Evolutionary conservation across 2,888 invertebrate species (phyloP).

Genomic region (Rhimphoctona megacephalus): DNA sequence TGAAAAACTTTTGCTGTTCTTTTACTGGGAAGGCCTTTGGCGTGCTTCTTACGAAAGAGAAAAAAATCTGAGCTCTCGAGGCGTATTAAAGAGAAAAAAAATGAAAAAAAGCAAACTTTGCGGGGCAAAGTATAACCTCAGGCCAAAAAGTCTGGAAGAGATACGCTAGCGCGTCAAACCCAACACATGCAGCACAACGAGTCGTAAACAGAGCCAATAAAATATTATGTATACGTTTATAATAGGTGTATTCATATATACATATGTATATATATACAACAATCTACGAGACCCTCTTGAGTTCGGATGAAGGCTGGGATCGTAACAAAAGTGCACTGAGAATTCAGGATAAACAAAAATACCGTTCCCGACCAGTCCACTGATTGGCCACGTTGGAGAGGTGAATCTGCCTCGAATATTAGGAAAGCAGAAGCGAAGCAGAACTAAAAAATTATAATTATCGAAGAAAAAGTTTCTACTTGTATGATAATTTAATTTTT

Average conservation of each 20-base stretch:
- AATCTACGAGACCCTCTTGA: slow-evolving; percentile 4
- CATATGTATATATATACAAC: neutral
- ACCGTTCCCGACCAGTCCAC: neutral
- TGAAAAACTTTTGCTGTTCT: slow-evolving; percentile 27
- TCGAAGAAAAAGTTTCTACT: neutral
- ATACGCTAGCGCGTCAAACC: slow-evolving; percentile 75
- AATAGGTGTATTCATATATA: slow-evolving; percentile 22
- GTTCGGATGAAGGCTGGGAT: slow-evolving; percentile 46
- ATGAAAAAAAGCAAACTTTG: slow-evolving; percentile 42
- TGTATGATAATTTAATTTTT: neutral
- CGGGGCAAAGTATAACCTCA: slow-evolving; percentile 50
- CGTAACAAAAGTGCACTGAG: slow-evolving; percentile 74
- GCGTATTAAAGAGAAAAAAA: slow-evolving; percentile 23
- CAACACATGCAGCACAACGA: slow-evolving; percentile 72
- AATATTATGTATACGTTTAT: slow-evolving; percentile 80
- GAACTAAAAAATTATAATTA: neutral
- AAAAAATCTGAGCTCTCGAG: slow-evolving; percentile 35
- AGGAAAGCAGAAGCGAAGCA: neutral
- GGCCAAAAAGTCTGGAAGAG: slow-evolving; percentile 59
- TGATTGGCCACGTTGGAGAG: slow-evolving; percentile 9
- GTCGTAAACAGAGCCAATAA: slow-evolving; percentile 84
- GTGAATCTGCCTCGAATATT: neutral
- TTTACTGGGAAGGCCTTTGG: neutral
- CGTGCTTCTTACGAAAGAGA: neutral
- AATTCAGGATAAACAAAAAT: slow-evolving; percentile 40